Conservation (phyloP, 1,140 invertebrate species). For the Apolygus lucorum region DNA sequence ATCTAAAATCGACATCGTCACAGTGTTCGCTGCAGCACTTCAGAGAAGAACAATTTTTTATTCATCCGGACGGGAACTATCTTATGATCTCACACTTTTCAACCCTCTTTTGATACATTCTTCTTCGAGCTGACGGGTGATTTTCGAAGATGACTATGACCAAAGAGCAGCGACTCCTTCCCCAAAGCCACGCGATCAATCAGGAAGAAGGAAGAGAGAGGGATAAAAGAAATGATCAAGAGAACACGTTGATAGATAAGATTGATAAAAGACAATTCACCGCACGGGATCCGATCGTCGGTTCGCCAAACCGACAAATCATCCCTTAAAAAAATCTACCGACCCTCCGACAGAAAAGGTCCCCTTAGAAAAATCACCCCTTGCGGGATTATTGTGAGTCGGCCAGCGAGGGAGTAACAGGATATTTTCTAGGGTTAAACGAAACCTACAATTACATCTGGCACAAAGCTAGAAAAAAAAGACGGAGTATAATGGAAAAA, state of each 20-base stretch:
- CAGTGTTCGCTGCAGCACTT: too few species aligned
- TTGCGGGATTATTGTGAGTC: neutral
- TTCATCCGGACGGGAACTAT: too few species aligned
- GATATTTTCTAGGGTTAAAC: conserved; percentile 20
- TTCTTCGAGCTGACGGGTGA: too few species aligned
- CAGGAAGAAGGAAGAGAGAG: too few species aligned
- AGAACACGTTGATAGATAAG: neutral
- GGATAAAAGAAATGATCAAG: neutral
- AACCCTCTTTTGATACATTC: too few species aligned
- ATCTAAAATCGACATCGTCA: too few species aligned
- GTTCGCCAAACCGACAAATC: conserved; percentile 9
- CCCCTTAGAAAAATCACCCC: neutral
- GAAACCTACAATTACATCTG: conserved; percentile 22
- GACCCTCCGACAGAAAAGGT: neutral
- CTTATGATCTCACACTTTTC: too few species aligned
- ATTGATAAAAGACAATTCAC: neutral
- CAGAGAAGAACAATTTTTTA: too few species aligned
- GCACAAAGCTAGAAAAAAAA: too few species aligned
- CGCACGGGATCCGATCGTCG: conserved; percentile 6
- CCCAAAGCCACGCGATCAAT: too few species aligned
- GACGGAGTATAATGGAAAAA: neutral
- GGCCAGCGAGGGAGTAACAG: conserved; percentile 4
- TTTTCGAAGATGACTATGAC: too few species aligned
- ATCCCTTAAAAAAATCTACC: neutral
- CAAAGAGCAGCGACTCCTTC: too few species aligned